Evolutionary conservation across 2,797 vertebrate species (phyloP).

Genomic region (Falco cherrug): DNA sequence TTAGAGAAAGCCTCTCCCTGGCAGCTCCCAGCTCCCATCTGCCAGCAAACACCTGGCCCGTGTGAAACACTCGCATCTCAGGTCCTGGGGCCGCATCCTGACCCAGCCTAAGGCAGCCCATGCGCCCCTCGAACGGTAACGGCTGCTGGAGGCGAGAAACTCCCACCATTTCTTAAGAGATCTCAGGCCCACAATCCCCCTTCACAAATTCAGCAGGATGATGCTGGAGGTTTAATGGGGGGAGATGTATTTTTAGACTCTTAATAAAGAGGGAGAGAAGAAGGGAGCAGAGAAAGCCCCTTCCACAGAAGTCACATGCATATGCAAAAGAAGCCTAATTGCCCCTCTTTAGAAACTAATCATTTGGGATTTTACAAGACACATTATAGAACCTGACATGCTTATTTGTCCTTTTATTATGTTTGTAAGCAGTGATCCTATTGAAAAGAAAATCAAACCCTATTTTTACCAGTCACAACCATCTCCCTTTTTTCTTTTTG

Average conservation of each 20-base stretch:
- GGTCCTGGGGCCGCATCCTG: neutral
- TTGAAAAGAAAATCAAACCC: constrained; percentile 81
- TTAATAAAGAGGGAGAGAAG: constrained; percentile 16
- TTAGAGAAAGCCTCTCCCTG: neutral
- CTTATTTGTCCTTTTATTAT: constrained; percentile 79
- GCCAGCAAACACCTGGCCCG: neutral
- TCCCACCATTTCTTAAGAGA: neutral
- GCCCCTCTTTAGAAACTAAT: constrained; percentile 80
- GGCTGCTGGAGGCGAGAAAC: neutral
- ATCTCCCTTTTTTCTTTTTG: constrained; percentile 54
- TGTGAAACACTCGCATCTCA: neutral
- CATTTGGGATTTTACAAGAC: constrained; percentile 77
- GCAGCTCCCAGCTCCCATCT: neutral
- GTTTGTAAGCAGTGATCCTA: constrained; percentile 80
- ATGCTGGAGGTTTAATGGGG: neutral
- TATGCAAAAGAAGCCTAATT: constrained; percentile 80
- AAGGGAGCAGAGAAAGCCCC: constrained; percentile 54
- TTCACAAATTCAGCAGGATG: neutral
- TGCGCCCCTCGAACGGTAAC: neutral
- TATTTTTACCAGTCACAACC: constrained; percentile 76
- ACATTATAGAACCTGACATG: constrained; percentile 77
- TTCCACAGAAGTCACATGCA: constrained; percentile 71
- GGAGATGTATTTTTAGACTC: constrained; percentile 58
- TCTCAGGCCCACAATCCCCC: neutral
- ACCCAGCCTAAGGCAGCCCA: neutral